These are phyloP conservation scores for Zaprionus lachaisei DNA, from an alignment of 1,140 invertebrate genomes.

Conservation along the genomic window DNA sequence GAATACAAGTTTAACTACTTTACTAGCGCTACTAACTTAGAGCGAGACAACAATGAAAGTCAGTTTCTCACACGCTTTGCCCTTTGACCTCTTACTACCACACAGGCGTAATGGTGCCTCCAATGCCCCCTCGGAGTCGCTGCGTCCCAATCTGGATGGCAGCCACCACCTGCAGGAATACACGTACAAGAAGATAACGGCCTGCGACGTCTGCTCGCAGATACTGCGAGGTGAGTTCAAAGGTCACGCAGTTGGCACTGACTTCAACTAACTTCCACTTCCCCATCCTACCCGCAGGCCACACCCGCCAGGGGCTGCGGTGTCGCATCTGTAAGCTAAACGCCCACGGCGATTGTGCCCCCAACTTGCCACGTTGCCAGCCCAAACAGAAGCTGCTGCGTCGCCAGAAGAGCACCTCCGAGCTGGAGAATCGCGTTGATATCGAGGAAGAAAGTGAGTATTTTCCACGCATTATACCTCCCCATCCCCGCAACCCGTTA, in stretches of 20 bases:
- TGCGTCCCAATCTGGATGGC: constrained; percentile 87
- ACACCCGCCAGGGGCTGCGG: constrained; percentile 95
- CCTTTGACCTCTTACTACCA: constrained; percentile 32
- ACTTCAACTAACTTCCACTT: constrained; percentile 1
- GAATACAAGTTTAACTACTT: background rate
- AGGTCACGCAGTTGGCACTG: background rate
- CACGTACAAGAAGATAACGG: constrained; percentile 97
- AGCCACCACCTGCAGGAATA: constrained; percentile 96
- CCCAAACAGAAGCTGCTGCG: constrained; percentile 92
- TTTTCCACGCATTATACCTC: constrained; percentile 38
- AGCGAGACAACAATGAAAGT: background rate
- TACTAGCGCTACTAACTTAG: constrained; percentile 1
- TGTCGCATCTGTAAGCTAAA: constrained; percentile 96
- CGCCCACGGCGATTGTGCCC: constrained; percentile 95
- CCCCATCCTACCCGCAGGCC: constrained; percentile 87
- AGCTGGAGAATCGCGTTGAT: constrained; percentile 88
- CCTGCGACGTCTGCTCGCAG: constrained; percentile 96
- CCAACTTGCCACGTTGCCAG: constrained; percentile 91
- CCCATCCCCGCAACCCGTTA: background rate
- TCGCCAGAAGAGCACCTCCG: constrained; percentile 93
- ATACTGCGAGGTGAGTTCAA: constrained; percentile 91
- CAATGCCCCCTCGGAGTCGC: constrained; percentile 74
- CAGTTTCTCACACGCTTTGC: background rate
- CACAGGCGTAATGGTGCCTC: constrained; percentile 91
- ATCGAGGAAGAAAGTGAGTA: constrained; percentile 91